Evolutionary conservation across 2,113 vertebrate species (phyloP), one percentile per base, ranked within the genome.

Genomic region (Nannobrachium achirus): DNA sequence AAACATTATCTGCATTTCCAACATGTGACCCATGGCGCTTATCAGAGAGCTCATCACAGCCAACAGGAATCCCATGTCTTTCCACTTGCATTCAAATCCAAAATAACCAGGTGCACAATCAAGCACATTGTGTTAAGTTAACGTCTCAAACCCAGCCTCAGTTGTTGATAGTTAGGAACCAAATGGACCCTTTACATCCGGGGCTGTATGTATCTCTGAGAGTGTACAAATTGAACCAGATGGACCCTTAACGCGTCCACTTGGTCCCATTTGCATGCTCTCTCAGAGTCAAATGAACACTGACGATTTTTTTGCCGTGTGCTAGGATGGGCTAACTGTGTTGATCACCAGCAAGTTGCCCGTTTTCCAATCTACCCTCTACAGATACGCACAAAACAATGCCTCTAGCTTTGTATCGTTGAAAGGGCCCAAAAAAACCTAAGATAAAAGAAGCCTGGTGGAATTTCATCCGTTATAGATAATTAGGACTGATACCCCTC

Each of bases 1-100:
- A 81, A 89, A 82, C 84, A 80, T 88, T 78, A 82, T 81, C 76
- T 82, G 75, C 75, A 71, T 85, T 84, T 81, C 82, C 67, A 84
- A 72, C 72, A 69, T 74, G 70, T 82, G 82, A 88, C 71, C 83
- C n/a, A n/a, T 53, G 2, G 7, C 50, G 15, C 66, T 33, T 82
- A 82, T 75, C 65, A 59, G 81, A 71, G 65, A 50, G 59, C 56
- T 59, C 71, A 82, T 83, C 78, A 58, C 62, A 74, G 73, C 67
- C 11, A 46, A 86, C 76, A 76, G 53, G 52, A 74, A 53, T 53
- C 52, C 61, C 56, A 66, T 86, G 68, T 75, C 50, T 63, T 63
- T 64, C 1, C 10, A 59, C 41, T 49, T 16, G 66, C 56, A 65
- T 80, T 78, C 61, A 80, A 78, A 81, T 76, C 66, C 50, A 51